Percentiles rank a stretch among this genome's conserved stretches.
phyloP scores from a whole-genome alignment of 2,888 invertebrate species.

The Lacanobia oleracea region DNA sequence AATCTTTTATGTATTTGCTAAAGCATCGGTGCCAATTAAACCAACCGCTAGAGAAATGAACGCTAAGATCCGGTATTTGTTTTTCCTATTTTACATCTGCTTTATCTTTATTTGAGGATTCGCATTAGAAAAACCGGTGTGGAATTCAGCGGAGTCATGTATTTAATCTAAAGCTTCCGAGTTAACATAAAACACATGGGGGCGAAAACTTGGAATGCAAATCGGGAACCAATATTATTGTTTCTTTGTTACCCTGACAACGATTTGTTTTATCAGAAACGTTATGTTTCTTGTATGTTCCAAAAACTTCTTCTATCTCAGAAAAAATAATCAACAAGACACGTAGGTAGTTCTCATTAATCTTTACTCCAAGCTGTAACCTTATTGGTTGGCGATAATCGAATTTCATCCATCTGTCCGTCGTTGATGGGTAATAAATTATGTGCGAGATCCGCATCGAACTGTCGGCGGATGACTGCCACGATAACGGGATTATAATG shows the following conservation, averaged over 20 bases:
- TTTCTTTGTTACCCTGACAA: slow-evolving; percentile 2
- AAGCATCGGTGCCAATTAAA: no score
- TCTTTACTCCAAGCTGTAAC: slow-evolving; percentile 28
- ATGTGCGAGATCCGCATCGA: slow-evolving; percentile 44
- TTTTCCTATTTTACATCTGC: slow-evolving; percentile 17
- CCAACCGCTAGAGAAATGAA: slow-evolving; percentile 34
- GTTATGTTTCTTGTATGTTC: no score
- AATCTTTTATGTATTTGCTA: slow-evolving; percentile 14
- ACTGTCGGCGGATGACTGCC: slow-evolving; percentile 42
- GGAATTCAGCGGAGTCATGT: slow-evolving; percentile 10
- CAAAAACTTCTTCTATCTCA: not conserved
- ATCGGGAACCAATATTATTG: not conserved
- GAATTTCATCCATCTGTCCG: slow-evolving; percentile 49
- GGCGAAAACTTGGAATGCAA: slow-evolving; percentile 8
- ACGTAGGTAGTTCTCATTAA: slow-evolving; percentile 16
- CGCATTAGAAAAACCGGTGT: slow-evolving; percentile 5
- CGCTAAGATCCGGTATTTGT: slow-evolving; percentile 13
- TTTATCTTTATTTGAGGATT: slow-evolving; percentile 19
- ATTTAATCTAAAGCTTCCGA: not conserved
- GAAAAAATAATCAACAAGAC: slow-evolving; percentile 1
- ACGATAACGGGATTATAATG: slow-evolving; percentile 58
- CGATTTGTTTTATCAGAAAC: not conserved
- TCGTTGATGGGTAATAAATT: slow-evolving; percentile 52
- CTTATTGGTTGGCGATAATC: slow-evolving; percentile 40
- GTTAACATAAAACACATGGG: slow-evolving; percentile 2